Evolutionary conservation across 2,113 vertebrate genomes (phyloP), one percentile per base, ranked within the genome.

Genomic region (Lanius ludovicianus): DNA sequence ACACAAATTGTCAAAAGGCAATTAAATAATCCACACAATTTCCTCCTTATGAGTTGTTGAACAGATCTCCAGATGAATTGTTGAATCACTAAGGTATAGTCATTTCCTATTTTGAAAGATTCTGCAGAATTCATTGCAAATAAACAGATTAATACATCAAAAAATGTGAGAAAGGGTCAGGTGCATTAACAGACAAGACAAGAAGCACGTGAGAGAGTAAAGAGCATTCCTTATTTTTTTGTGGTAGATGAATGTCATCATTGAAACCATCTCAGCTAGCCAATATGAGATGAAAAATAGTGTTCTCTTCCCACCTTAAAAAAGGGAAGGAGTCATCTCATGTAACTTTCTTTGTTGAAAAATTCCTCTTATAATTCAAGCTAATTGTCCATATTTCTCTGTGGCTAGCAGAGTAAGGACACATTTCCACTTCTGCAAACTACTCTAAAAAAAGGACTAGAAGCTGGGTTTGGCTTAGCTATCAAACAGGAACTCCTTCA

Each of bases 141-240:
- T 42, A 25, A 87, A 37, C 10, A 35, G 22, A 41, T 41, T 49
- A 80, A 87, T 63, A 20, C 12, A 41, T 33, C 3, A 81, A 49
- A 57, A 49, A 86, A 12, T 1, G 15, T 3, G 5, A 10, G 6
- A 67, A 69, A 73, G 13, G 39, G 11, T 44, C 41, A 71, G 20
- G 37, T 69, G 33, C 11, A 60, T 28, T 31, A 89, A 53, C 1
- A 78, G 37, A 53, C 0, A 5, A 37, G 31, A 47, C 0, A 6
- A 35, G 33, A 50, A 50, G 14, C 3, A n/a, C 0, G 2, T 10
- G 9, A 73, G 9, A 86, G 9, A 49, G 10, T 27, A 44, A 91
- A 62, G 6, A 76, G 15, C 1, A 11, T 59, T 44, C 3, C 6
- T 22, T 33, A 24, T n/a, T 44, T 49, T 87, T 44, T 12, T 35